phyloP scores from a whole-genome alignment of 2,888 invertebrate genomes.

The Drosophila vallismaia region DNA sequence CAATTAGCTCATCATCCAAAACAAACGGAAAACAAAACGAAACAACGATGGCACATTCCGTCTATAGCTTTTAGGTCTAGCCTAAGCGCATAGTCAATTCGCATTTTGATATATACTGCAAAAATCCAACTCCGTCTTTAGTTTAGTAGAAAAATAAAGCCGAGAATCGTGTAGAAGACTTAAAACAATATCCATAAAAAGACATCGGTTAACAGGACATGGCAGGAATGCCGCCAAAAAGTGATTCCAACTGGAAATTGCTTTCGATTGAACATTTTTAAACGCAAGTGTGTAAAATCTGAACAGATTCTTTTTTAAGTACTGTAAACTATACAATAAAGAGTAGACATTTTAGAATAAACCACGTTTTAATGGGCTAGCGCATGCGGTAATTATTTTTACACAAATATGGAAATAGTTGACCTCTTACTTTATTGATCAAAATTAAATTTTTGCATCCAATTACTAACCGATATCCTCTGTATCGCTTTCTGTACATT shows the following conservation, averaged over 20 bases:
- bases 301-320: conserved; percentile 1
- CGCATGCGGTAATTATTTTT: no score
- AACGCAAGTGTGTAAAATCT: background rate
- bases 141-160: conserved; percentile 12
- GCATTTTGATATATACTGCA: conserved; percentile 4
- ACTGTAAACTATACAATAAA: conserved; percentile 9
- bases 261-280: background rate
- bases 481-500: background rate
- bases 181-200: background rate
- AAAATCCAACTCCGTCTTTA: conserved; percentile 13
- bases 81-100: conserved; percentile 30
- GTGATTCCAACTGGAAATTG: conserved; percentile 12
- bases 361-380: background rate
- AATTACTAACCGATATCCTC: conserved; percentile 1
- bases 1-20: conserved; percentile 24
- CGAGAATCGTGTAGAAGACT: conserved; percentile 5
- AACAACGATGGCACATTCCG: conserved; percentile 35
- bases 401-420: background rate
- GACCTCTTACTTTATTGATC: background rate
- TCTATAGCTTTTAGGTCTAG: conserved; percentile 26
- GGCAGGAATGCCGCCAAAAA: conserved; percentile 2
- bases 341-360: background rate
- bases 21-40: background rate
- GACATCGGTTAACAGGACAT: conserved; percentile 11
- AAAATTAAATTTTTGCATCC: background rate